Evolutionary conservation across 2,888 invertebrate species (phyloP).

Genomic region (Gonocerus acuteangulatus): DNA sequence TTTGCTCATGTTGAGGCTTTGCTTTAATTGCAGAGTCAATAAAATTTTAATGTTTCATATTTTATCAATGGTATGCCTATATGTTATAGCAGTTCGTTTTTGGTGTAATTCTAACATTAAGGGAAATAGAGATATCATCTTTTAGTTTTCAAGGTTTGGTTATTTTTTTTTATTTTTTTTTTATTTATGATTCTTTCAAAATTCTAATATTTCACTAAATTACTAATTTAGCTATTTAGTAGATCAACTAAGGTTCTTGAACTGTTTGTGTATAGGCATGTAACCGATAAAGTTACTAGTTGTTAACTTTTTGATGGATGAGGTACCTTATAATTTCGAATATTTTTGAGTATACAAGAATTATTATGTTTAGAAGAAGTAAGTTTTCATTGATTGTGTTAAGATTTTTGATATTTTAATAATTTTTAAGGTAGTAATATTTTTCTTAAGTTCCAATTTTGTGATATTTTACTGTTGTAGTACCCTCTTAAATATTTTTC

Average conservation of each 20-base stretch:
- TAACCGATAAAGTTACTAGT: slow-evolving; percentile 1
- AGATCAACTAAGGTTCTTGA: background rate
- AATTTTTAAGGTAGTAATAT: background rate
- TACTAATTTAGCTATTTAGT: too few relatives aligned
- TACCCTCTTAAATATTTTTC: slow-evolving; percentile 8
- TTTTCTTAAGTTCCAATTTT: slow-evolving; percentile 11
- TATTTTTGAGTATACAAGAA: slow-evolving; percentile 22
- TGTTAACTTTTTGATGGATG: slow-evolving; percentile 22
- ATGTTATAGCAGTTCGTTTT: slow-evolving; percentile 6
- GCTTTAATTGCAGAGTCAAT: slow-evolving; percentile 1
- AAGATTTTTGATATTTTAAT: background rate
- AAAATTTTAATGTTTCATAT: slow-evolving; percentile 15
- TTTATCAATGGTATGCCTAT: slow-evolving; percentile 13
- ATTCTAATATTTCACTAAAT: too few relatives aligned
- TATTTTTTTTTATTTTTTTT: background rate
- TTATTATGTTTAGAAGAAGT: slow-evolving; percentile 20
- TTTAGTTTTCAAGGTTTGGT: background rate
- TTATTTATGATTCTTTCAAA: background rate
- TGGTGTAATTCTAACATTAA: background rate
- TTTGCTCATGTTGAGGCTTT: slow-evolving; percentile 27
- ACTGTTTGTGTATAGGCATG: slow-evolving; percentile 16
- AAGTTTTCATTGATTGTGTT: slow-evolving; percentile 11
- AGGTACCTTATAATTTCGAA: slow-evolving; percentile 26
- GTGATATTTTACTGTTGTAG: slow-evolving; percentile 16
- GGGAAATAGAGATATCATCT: too few relatives aligned